phyloP scores from a whole-genome alignment of 2,888 invertebrate species.

The Trichopria drosophilae region DNA sequence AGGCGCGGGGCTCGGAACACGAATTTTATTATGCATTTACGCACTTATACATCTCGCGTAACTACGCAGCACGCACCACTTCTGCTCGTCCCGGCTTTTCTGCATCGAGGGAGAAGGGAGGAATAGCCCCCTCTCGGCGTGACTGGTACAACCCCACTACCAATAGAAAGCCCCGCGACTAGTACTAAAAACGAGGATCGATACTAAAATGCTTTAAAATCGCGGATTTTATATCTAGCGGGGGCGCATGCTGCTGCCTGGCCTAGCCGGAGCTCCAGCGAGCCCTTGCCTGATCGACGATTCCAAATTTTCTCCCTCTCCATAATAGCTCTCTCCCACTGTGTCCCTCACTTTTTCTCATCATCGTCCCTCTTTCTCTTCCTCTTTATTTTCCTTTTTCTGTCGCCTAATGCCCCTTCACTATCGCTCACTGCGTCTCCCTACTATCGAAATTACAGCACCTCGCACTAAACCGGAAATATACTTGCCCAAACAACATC shows the following conservation, averaged over 20 bases:
- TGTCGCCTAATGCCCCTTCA: too few species aligned
- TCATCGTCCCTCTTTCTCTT: too few species aligned
- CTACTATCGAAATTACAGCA: too few species aligned
- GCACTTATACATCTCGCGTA: constrained; percentile 55
- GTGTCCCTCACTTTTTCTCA: too few species aligned
- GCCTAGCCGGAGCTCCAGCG: constrained; percentile 38
- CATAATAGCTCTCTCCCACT: too few species aligned
- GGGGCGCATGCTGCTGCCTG: constrained; percentile 44
- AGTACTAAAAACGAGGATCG: constrained; percentile 67
- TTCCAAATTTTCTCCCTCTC: too few species aligned
- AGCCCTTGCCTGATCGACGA: too few species aligned
- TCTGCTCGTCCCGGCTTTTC: constrained; percentile 35
- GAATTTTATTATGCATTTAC: constrained; percentile 58
- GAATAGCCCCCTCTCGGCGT: constrained; percentile 48
- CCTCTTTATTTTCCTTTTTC: too few species aligned
- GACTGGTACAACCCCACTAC: constrained; percentile 49
- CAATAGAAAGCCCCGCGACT: constrained; percentile 54
- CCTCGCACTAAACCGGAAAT: too few species aligned
- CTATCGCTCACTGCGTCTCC: too few species aligned
- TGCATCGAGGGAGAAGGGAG: constrained; percentile 35
- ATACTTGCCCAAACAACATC: too few species aligned
- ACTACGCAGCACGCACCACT: constrained; percentile 43
- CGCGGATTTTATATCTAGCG: constrained; percentile 67
- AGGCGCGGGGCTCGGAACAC: constrained; percentile 40
- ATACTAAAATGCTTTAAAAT: constrained; percentile 70